Evolutionary conservation across 2,888 invertebrate species (phyloP), one percentile per base, ranked within the genome.

Genomic region (Trypoxylon attenuatum): DNA sequence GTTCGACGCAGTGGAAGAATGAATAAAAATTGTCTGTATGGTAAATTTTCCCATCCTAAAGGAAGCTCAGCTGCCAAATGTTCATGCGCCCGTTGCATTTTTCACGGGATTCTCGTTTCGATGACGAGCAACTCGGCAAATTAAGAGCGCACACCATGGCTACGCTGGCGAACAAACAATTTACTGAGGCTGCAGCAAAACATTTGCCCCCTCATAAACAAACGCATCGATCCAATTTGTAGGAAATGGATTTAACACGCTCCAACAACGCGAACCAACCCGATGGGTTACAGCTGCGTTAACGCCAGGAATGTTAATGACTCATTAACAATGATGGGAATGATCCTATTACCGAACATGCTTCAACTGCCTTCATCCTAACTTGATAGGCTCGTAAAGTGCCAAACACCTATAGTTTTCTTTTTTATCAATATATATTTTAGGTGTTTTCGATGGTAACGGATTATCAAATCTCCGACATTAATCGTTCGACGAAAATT

Each of bases 121-220:
- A 47, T 50, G 51, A 43, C 54, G 49, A 42, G 49, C 19, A 41
- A 22, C 41, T 39, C 50, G 49, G 33, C 55, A 66, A 74, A 75
- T 73, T 60, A 71, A 74, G 69, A 71, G 75, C 72, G 47, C 18
- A 47, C 49, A 55, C 41, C 54, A 21, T 25, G 56, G 45, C 33
- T 27, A 61, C 54, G 53, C 45, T 58, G 56, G 22, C 33, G 58
- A 45, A 58, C 64, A 74, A 73, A 73, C 73, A 60, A 69, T 71
- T 71, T 69, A 60, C 52, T 22, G 54, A 18, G 65, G 57, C 42
- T 33, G 55, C 55, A 43, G 42, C 41, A 58, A 74, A 74, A 64
- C 62, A 67, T 70, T 75, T 61, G 47, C 43, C 53, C 42, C 27
- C 61, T 64, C 70, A 72, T 72, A 76, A 76, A 72, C 67, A 70